A percentile compares a stretch with the other conserved stretches of the same genome.
These are phyloP conservation scores for Hydroisotoma schaefferi DNA, from an alignment of 2,888 invertebrate genomes.

Conservation along the genomic window DNA sequence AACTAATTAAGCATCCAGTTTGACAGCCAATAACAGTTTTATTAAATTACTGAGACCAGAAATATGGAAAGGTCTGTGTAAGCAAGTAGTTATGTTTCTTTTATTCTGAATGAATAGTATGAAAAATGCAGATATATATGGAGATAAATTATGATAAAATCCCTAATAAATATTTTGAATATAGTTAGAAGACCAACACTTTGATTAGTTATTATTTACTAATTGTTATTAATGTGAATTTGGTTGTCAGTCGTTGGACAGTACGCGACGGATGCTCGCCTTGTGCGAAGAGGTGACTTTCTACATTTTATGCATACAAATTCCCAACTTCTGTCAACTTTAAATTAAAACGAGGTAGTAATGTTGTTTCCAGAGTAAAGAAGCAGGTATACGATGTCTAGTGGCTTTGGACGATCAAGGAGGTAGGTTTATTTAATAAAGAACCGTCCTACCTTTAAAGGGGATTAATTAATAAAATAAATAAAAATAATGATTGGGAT, in stretches of 20 bases:
- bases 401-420: constrained; percentile 99
- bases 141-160: too few relatives aligned
- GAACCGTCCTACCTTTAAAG: not conserved
- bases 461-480: not conserved
- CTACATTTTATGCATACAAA: not conserved
- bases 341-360: not conserved
- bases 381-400: constrained; percentile 99
- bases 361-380: constrained; percentile 77
- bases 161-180: too few relatives aligned
- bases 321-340: not conserved
- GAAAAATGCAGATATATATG: too few relatives aligned
- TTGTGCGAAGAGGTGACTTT: constrained; percentile 90
- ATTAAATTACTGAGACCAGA: too few relatives aligned
- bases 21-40: too few relatives aligned
- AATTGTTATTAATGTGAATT: too few relatives aligned
- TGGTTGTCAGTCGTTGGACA: constrained; percentile 76
- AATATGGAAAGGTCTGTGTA: too few relatives aligned
- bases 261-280: constrained; percentile 85
- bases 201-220: too few relatives aligned
- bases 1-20: too few relatives aligned
- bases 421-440: constrained; percentile 64
- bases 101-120: too few relatives aligned
- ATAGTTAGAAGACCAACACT: too few relatives aligned
- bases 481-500: not conserved
- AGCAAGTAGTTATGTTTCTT: too few relatives aligned